Percentiles rank a stretch among this genome's conserved stretches.
Evolutionary conservation across 2,888 invertebrate genomes (phyloP).

Genomic region (Merodon equestris): DNA sequence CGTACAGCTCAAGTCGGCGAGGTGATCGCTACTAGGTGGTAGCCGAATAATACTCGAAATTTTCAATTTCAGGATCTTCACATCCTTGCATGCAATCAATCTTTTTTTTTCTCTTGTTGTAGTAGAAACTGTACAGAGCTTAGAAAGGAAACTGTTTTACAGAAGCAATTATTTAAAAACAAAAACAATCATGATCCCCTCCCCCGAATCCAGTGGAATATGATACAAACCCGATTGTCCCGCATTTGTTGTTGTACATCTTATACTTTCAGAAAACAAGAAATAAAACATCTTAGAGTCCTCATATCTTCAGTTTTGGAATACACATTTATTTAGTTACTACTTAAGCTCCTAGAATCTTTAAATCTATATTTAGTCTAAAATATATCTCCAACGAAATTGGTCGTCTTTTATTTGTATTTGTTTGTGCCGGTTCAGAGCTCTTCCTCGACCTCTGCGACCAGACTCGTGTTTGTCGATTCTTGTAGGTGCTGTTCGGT

Average conservation of each 20-base stretch:
- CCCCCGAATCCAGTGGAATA: constrained; percentile 15
- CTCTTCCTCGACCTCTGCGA: constrained; percentile 18
- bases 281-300: constrained; percentile 23
- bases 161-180: constrained; percentile 9
- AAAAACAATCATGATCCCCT: background rate
- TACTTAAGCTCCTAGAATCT: constrained; percentile 57
- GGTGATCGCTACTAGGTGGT: constrained; percentile 45
- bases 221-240: constrained; percentile 23
- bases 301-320: constrained; percentile 34
- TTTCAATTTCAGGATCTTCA: constrained; percentile 48
- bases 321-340: constrained; percentile 48
- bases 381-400: constrained; percentile 61
- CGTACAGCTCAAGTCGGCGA: constrained; percentile 58
- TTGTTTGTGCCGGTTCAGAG: background rate
- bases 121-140: constrained; percentile 47
- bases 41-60: background rate
- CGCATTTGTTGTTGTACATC: constrained; percentile 23
- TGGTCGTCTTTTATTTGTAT: constrained; percentile 45
- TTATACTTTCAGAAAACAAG: constrained; percentile 43
- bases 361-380: constrained; percentile 48
- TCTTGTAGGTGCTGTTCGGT: background rate
- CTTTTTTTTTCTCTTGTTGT: constrained; percentile 27
- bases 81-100: constrained; percentile 22
- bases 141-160: constrained; percentile 25
- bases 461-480: background rate